Conservation (phyloP, 2,113 vertebrate species). For the Rhabdornis inornatus region DNA sequence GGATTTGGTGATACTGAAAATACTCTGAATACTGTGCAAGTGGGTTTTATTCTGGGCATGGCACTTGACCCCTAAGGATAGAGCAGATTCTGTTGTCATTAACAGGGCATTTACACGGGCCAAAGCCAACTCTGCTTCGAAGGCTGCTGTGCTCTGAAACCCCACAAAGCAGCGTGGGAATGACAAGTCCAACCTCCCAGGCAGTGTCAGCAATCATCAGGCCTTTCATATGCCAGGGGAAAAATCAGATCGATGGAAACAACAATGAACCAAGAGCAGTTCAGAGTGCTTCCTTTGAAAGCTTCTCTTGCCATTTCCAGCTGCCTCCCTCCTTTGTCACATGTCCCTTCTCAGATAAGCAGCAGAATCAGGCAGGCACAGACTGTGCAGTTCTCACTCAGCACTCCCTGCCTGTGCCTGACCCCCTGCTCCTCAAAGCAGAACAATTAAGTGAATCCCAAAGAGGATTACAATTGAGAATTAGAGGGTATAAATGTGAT, state of each 20-base stretch:
- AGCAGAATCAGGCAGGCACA: neutral
- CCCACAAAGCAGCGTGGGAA: neutral
- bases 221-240: neutral
- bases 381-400: neutral
- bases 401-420: neutral
- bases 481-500: constrained; percentile 37
- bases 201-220: neutral
- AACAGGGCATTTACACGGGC: neutral
- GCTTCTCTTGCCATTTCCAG: neutral
- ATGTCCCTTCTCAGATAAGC: neutral
- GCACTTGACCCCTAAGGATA: neutral
- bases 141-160: neutral
- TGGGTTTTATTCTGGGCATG: neutral
- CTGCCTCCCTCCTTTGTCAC: neutral
- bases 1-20: neutral
- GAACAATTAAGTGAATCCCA: neutral
- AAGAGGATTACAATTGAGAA: constrained; percentile 31
- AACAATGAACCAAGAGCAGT: neutral
- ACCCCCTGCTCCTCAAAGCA: neutral
- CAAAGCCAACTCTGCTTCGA: neutral
- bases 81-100: neutral
- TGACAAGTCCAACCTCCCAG: neutral
- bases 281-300: neutral
- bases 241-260: neutral
- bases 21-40: neutral